phyloP scores from a whole-genome alignment of 2,113 vertebrate species.

The Alligator mississippiensis region DNA sequence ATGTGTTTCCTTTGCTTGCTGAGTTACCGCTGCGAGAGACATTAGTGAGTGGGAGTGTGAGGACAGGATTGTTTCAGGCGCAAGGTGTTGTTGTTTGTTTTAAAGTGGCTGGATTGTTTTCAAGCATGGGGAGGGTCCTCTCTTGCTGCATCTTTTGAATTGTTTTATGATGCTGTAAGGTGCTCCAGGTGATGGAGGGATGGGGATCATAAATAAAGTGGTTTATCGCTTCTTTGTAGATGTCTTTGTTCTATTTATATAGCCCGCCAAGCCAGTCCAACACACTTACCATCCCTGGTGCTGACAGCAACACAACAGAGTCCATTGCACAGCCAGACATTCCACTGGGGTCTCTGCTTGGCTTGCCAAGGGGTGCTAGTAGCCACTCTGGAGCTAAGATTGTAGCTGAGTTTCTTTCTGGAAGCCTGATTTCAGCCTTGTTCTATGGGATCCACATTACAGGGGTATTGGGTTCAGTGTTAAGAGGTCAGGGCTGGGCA shows the following conservation, averaged over 20 bases:
- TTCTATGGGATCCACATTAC: not conserved
- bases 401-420: not conserved
- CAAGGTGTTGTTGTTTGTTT: accelerated
- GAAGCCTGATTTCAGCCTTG: not conserved
- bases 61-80: not conserved
- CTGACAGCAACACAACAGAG: not conserved
- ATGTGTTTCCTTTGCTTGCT: not conserved
- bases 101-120: too few relatives aligned
- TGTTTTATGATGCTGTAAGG: not conserved
- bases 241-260: not conserved
- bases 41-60: too few relatives aligned
- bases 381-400: not conserved
- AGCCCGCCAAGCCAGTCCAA: not conserved
- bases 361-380: not conserved
- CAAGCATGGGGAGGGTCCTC: not conserved
- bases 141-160: accelerated
- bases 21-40: not conserved
- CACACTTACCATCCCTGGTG: accelerated
- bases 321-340: accelerated
- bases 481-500: not conserved
- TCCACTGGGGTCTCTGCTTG: accelerated
- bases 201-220: constrained; percentile 50
- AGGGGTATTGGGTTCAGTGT: not conserved
- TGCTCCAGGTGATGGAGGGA: accelerated
- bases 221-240: not conserved